Evolutionary conservation across 2,113 vertebrate species (phyloP).

Genomic region (Papio anubis): DNA sequence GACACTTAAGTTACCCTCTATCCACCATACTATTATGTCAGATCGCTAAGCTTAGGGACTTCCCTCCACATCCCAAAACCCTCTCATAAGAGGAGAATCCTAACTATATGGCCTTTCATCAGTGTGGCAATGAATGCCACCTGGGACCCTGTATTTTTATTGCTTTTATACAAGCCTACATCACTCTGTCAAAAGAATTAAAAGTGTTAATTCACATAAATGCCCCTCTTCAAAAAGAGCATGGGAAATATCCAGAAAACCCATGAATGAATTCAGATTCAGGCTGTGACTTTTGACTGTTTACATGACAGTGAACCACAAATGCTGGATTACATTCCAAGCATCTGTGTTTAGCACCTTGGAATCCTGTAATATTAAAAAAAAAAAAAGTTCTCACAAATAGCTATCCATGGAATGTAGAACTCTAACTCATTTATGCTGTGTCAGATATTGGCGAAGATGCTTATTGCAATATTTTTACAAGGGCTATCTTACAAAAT

Average conservation of each 20-base stretch:
- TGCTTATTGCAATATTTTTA: constrained; percentile 22
- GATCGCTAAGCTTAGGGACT: not conserved
- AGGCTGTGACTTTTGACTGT: not conserved
- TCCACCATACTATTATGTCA: not conserved
- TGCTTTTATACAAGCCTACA: constrained; percentile 25
- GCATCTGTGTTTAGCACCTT: not conserved
- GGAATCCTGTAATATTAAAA: not conserved
- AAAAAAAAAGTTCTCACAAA: not conserved
- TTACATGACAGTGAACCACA: constrained; percentile 12
- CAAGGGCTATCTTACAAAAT: constrained; percentile 20
- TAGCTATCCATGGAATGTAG: constrained; percentile 22
- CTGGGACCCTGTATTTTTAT: constrained; percentile 5
- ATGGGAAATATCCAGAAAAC: constrained; percentile 17
- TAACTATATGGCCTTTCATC: constrained; percentile 22
- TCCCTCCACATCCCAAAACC: not conserved
- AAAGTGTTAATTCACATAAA: constrained; percentile 22
- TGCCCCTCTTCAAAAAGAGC: not conserved
- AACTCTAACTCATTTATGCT: constrained; percentile 35
- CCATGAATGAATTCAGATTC: constrained; percentile 29
- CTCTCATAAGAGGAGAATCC: constrained; percentile 23
- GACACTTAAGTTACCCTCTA: not conserved
- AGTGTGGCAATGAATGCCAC: not conserved
- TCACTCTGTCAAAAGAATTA: constrained; percentile 15
- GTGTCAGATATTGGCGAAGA: constrained; percentile 8
- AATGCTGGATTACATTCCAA: not conserved